Conservation (phyloP, 2,113 vertebrate genomes). For the Sylvilagus bachmani region DNA sequence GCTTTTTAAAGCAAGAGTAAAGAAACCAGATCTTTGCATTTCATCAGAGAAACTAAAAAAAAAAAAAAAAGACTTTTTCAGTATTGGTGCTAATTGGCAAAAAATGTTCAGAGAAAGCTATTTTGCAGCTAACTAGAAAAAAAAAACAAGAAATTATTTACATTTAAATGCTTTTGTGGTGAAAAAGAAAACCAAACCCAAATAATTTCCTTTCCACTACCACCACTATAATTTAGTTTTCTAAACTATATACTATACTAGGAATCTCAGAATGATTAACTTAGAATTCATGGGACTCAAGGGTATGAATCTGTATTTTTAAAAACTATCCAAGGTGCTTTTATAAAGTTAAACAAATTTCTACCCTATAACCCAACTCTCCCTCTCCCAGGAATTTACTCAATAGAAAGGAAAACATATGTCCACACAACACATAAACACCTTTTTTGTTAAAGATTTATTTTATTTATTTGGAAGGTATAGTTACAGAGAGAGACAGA, state of each 20-base stretch:
- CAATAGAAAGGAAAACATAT: constrained; percentile 55
- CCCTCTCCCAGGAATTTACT: constrained; percentile 26
- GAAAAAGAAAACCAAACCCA: constrained; percentile 71
- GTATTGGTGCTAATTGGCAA: not conserved
- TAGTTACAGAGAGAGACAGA: too few relatives aligned
- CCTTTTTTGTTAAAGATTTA: too few relatives aligned
- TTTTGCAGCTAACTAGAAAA: constrained; percentile 52
- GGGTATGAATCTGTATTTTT: not conserved
- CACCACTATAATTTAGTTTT: constrained; percentile 72
- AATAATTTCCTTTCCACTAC: constrained; percentile 73
- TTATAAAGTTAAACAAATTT: constrained; percentile 29
- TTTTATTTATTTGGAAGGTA: too few relatives aligned
- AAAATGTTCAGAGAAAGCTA: constrained; percentile 60
- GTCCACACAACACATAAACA: not conserved
- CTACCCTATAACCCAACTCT: constrained; percentile 5
- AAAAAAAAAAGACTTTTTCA: constrained; percentile 37
- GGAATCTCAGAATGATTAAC: constrained; percentile 44
- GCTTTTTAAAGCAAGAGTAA: constrained; percentile 42
- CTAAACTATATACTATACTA: constrained; percentile 13
- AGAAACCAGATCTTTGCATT: constrained; percentile 40
- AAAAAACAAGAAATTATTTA: constrained; percentile 40
- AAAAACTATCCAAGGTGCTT: not conserved
- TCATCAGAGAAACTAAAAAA: constrained; percentile 8
- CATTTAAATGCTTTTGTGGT: constrained; percentile 75
- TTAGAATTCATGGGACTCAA: constrained; percentile 34